Conservation (phyloP, 2,888 invertebrate species). For the Cataglyphis livida region DNA sequence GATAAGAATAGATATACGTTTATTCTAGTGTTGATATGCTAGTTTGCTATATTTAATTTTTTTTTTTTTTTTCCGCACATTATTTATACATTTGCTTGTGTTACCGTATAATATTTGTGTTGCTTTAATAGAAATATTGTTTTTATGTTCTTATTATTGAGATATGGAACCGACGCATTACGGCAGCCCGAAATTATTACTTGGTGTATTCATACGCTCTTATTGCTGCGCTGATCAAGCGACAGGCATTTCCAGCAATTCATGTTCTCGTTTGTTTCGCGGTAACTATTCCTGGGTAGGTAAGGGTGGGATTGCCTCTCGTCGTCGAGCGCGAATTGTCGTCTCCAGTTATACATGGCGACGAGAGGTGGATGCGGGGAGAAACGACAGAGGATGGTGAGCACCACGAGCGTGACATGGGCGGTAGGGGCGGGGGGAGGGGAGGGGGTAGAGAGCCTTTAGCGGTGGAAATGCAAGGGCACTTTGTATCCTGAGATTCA, state of each 20-base stretch:
- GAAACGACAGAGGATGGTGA: conserved; percentile 38
- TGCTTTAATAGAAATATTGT: not conserved
- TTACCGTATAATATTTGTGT: not conserved
- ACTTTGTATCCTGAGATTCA: conserved; percentile 76
- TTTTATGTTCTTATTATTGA: conserved; percentile 12
- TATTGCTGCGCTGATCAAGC: conserved; percentile 46
- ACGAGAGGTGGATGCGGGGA: conserved; percentile 32
- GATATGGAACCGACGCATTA: not conserved
- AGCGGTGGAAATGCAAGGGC: conserved; percentile 65
- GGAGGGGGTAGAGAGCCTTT: conserved; percentile 32
- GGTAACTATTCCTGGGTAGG: conserved; percentile 38
- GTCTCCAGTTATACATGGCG: conserved; percentile 58
- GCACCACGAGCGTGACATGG: conserved; percentile 17
- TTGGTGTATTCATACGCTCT: not conserved
- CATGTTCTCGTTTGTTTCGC: conserved; percentile 48
- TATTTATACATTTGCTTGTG: not conserved
- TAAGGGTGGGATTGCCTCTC: conserved; percentile 50
- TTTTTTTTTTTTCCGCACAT: not conserved
- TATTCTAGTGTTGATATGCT: not conserved
- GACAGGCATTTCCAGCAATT: conserved; percentile 49
- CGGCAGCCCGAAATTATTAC: conserved; percentile 10
- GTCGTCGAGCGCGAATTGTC: conserved; percentile 55
- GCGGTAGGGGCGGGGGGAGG: not conserved
- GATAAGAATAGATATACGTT: not conserved
- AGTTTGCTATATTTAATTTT: too few relatives aligned